Evolutionary conservation across 1,140 invertebrate species (phyloP).

Genomic region (Neodiprion lecontei): DNA sequence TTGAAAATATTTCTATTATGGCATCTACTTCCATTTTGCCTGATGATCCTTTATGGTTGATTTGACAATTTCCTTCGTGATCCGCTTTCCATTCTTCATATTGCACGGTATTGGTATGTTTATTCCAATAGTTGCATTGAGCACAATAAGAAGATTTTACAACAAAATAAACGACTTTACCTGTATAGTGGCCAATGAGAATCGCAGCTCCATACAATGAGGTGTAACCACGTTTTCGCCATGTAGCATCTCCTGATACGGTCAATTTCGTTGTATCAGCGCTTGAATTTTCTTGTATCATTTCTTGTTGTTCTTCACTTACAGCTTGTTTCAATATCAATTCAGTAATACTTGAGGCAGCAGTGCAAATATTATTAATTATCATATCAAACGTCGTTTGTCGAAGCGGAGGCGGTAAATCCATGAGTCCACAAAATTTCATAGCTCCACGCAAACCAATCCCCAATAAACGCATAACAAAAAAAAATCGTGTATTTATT

Average conservation of each 20-base stretch:
- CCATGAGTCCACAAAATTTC: neutral
- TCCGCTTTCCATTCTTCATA: slow-evolving; percentile 18
- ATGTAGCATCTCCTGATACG: neutral
- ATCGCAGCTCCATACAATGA: neutral
- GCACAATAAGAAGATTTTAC: neutral
- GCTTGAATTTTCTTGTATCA: slow-evolving; percentile 10
- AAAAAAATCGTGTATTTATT: neutral
- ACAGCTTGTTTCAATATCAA: slow-evolving; percentile 12
- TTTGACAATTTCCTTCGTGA: slow-evolving; percentile 15
- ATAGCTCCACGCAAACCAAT: slow-evolving; percentile 6
- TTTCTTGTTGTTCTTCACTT: slow-evolving; percentile 16
- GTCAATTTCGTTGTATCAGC: neutral
- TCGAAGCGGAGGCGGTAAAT: slow-evolving; percentile 6
- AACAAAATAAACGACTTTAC: neutral
- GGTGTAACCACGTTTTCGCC: neutral
- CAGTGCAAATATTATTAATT: neutral
- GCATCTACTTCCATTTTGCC: neutral
- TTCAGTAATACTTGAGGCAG: slow-evolving; percentile 2
- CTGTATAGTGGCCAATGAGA: neutral
- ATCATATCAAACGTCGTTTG: neutral
- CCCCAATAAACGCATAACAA: neutral
- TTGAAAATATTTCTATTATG: too few relatives aligned
- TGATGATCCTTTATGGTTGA: slow-evolving; percentile 18
- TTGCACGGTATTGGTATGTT: neutral
- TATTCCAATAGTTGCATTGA: neutral